phyloP scores from a whole-genome alignment of 2,797 vertebrate genomes.

The Phrynocephalus forsythii region DNA sequence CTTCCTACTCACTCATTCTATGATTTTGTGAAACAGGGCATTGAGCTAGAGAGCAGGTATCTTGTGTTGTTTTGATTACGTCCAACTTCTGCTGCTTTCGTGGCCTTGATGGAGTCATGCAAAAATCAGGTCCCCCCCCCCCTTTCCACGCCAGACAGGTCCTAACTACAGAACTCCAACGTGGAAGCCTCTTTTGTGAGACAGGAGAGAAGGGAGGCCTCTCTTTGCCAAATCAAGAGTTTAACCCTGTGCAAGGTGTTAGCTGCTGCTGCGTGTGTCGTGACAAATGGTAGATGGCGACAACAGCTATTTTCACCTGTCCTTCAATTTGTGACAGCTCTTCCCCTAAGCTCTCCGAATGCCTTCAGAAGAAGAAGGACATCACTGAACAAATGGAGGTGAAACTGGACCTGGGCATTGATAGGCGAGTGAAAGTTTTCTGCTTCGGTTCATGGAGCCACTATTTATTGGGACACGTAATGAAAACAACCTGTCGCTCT shows the following conservation, averaged over 20 bases:
- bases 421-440: conserved; percentile 84
- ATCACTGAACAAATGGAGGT: conserved; percentile 99
- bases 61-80: background rate
- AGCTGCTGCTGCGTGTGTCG: background rate
- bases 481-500: background rate
- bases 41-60: background rate
- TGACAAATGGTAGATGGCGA: background rate
- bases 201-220: background rate
- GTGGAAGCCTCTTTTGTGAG: background rate
- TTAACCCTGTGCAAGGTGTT: background rate
- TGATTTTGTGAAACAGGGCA: background rate
- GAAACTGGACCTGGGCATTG: conserved; percentile 97
- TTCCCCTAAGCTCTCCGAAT: conserved; percentile 97
- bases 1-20: too few species aligned
- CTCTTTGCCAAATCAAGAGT: background rate
- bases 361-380: conserved; percentile 98
- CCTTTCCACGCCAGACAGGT: background rate
- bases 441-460: conserved; percentile 13
- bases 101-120: too few species aligned
- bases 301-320: background rate
- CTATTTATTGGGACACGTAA: background rate
- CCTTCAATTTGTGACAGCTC: conserved; percentile 81
- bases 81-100: background rate
- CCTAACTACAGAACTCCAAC: background rate
- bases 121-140: background rate